Percentiles rank a stretch among this genome's conserved stretches.
Conservation (phyloP, 1,140 invertebrate genomes). For the Drosophila lini region DNA sequence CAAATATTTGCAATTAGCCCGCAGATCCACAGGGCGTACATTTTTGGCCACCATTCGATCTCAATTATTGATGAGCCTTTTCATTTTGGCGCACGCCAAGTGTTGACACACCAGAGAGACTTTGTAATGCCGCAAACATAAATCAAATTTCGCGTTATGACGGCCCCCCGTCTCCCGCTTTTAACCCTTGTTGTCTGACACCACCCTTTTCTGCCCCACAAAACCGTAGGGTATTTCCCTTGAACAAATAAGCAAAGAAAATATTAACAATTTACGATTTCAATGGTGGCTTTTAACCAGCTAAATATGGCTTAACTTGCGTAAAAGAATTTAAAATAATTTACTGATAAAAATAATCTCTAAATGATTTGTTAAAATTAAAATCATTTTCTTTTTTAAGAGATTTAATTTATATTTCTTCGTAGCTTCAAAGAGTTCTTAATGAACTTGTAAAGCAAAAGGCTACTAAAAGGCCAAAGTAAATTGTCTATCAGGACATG, state of each 20-base stretch:
- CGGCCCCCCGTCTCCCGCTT: neutral
- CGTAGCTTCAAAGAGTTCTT: too few species aligned
- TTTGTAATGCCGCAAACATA: conserved; percentile 34
- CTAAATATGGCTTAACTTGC: neutral
- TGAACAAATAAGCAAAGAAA: neutral
- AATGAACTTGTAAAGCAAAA: neutral
- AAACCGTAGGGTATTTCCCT: neutral
- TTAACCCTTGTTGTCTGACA: neutral
- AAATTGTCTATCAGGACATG: neutral
- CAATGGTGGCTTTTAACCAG: neutral
- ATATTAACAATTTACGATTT: neutral
- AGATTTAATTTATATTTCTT: too few species aligned
- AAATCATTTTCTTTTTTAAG: too few species aligned
- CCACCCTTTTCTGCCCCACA: neutral
- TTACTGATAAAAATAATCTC: too few species aligned
- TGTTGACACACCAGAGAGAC: conserved; percentile 42
- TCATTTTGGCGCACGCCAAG: conserved; percentile 17
- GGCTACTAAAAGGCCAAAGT: neutral
- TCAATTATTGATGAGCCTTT: conserved; percentile 46
- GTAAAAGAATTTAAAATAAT: too few species aligned
- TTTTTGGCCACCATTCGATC: conserved; percentile 30
- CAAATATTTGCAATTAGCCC: conserved; percentile 48
- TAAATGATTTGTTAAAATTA: too few species aligned
- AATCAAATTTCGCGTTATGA: conserved; percentile 26
- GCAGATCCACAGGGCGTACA: conserved; percentile 1